Base-by-base conservation (phyloP, 1,140 invertebrate species). In the Drosophila cardini region DNA sequence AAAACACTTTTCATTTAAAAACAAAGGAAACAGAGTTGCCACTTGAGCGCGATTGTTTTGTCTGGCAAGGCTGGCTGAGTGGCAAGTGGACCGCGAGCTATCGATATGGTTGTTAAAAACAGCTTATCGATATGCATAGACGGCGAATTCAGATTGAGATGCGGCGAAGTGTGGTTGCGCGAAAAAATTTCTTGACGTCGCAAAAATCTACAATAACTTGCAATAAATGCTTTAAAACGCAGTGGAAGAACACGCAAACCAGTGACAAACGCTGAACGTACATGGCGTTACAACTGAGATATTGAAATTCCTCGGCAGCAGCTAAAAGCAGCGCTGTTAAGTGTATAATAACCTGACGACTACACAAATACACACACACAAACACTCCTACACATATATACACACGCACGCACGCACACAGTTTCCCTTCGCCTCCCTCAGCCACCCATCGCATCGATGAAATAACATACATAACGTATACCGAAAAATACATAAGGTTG, bases 391-490 rank as follows among this genome's bases (percentile, higher is more conserved):
- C 57, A 63, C 52, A 64, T 58, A 58, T 58, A 38, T 16, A 76
- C 43, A 72, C 65, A 60, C 55, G 21, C 21, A 65, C 40, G 42
- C 56, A 67, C 55, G 53, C 64, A 42, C 34, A 16, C 52, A 55
- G 62, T 57, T 55, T 42, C 57, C 58, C 79, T 60, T 13, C 18
- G 50, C 9, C 55, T 32, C 18, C 64, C 64, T 52, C 36, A 36
- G 40, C 36, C 30, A 48, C 53, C 32, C 43, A 30, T 16, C 40
- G 42, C 46, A 76, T 84, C 72, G 81, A 84, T 84, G 80, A 84
- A 84, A 84, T 85, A 84, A 85, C 76, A 80, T 84, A 85, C 80
- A 79, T 84, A 84, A 82, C 80, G 80, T 84, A 84, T 84, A 84
- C 80, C 80, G 80, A 84, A 84, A 26, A 84, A 84, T 84, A 84